Conservation (phyloP, 2,797 vertebrate genomes). For the Peromyscus nudipes region DNA sequence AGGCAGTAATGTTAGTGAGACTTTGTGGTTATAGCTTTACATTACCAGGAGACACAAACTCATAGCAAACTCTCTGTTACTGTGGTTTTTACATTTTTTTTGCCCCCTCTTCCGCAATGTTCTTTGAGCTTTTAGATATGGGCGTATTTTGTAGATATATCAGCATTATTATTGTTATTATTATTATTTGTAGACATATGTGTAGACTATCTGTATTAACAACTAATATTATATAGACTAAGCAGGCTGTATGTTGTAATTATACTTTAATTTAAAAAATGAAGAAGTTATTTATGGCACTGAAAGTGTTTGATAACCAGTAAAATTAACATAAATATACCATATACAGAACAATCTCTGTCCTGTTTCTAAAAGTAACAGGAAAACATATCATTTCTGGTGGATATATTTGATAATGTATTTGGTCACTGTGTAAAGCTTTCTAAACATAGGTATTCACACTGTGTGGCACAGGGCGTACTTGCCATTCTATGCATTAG, state of each 20-base stretch:
- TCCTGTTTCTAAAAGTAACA: not conserved
- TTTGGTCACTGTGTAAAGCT: not conserved
- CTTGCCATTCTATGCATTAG: not conserved
- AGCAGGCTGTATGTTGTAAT: not conserved
- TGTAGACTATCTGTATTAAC: not conserved
- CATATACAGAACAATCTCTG: not conserved
- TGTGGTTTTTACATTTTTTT: not conserved
- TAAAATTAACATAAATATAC: not conserved
- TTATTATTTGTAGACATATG: not conserved
- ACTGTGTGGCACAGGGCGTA: not conserved
- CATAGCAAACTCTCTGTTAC: not conserved
- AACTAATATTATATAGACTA: not conserved
- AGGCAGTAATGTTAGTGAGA: not conserved
- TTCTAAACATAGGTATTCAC: not conserved
- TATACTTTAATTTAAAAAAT: not conserved
- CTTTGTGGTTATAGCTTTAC: not conserved
- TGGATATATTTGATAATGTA: not conserved
- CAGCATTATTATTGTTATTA: not conserved
- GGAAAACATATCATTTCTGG: not conserved
- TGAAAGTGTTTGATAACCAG: not conserved
- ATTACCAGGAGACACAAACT: too few species aligned
- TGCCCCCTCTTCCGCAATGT: not conserved
- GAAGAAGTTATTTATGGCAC: not conserved
- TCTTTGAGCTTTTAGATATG: not conserved
- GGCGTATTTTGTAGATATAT: not conserved